Conservation (phyloP, 2,797 vertebrate species). For the Neopelma chrysocephalum region DNA sequence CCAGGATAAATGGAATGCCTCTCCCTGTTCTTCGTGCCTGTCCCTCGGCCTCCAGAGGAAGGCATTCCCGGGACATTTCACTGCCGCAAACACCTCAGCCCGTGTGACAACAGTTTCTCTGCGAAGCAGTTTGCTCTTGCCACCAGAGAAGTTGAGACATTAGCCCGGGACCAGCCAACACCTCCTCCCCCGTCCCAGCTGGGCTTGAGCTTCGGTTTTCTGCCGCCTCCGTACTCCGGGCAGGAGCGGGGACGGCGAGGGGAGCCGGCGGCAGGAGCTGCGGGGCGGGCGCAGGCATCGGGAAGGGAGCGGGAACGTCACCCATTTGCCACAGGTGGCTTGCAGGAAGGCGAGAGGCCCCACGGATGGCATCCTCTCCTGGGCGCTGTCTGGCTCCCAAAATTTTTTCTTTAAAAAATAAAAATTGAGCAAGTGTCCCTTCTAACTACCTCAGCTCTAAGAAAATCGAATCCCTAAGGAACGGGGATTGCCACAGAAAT, state of each 20-base stretch:
- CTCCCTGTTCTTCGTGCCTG: neutral
- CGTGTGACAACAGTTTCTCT: neutral
- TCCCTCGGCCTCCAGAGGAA: neutral
- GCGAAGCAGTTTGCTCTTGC: neutral
- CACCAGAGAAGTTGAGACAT: neutral
- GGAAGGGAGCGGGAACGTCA: neutral
- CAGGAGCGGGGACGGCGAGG: neutral
- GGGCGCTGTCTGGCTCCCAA: rapidly evolving
- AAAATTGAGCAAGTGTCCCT: neutral
- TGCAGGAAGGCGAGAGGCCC: rapidly evolving
- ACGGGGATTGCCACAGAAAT: neutral
- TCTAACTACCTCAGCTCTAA: neutral
- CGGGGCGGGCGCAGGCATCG: neutral
- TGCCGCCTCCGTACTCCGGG: rapidly evolving
- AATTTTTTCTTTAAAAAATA: rapidly evolving
- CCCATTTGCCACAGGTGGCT: rapidly evolving
- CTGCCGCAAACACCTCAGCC: neutral
- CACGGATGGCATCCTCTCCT: neutral
- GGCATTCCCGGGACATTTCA: neutral
- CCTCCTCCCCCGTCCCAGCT: rapidly evolving
- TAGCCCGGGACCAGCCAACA: neutral
- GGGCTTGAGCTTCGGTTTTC: neutral
- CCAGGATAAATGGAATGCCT: neutral
- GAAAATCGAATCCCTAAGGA: neutral
- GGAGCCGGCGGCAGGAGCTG: neutral